phyloP scores from a whole-genome alignment of 2,888 invertebrate genomes.

The Mimas tiliae region DNA sequence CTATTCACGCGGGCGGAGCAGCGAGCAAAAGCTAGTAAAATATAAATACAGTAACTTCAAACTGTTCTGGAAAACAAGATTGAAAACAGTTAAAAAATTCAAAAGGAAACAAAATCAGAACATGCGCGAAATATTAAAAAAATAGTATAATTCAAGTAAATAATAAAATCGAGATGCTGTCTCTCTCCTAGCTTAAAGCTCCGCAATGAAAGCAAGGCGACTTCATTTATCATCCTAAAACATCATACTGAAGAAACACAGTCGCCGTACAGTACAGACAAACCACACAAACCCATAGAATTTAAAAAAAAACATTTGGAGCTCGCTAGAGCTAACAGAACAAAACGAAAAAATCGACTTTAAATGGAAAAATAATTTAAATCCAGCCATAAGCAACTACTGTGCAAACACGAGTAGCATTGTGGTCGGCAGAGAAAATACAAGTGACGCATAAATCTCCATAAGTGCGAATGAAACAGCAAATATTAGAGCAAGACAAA shows the following conservation, averaged over 20 bases:
- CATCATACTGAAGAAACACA: neutral
- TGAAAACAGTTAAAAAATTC: too few species aligned
- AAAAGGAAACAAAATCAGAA: too few species aligned
- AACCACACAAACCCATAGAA: neutral
- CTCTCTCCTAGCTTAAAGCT: neutral
- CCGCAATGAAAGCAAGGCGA: neutral
- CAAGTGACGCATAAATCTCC: constrained; percentile 55
- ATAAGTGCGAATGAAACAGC: constrained; percentile 44
- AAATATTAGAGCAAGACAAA: constrained; percentile 46
- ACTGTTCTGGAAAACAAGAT: too few species aligned
- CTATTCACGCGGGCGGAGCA: too few species aligned
- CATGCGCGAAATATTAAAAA: too few species aligned
- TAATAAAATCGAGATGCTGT: too few species aligned
- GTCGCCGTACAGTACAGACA: neutral
- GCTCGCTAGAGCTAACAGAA: constrained; percentile 1
- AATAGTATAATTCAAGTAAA: too few species aligned
- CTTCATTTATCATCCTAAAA: neutral
- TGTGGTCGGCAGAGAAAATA: constrained; percentile 46
- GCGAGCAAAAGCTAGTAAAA: too few species aligned
- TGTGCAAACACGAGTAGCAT: constrained; percentile 23
- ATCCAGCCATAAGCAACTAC: constrained; percentile 22
- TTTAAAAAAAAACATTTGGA: neutral
- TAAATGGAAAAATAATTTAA: constrained; percentile 24
- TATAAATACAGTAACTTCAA: too few species aligned
- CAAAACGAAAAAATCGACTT: constrained; percentile 16